Conservation (phyloP, 1,140 invertebrate genomes). For the Drosophila gunungcola region DNA sequence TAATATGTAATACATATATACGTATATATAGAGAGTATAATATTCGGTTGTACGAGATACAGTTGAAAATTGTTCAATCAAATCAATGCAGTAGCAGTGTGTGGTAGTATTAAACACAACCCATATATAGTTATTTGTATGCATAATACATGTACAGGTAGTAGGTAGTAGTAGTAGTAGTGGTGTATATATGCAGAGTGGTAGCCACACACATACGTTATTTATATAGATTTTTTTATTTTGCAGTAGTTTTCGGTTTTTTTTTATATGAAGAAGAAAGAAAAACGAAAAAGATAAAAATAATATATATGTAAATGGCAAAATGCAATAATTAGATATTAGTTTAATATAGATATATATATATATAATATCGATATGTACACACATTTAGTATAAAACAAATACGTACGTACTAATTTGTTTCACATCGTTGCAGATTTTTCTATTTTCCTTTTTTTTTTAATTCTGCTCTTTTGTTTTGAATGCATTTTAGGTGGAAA, state of each 20-base stretch:
- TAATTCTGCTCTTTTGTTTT: conserved; percentile 48
- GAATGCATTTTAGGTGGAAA: conserved; percentile 78
- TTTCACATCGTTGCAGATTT: conserved; percentile 60
- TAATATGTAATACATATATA: conserved; percentile 80
- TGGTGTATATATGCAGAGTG: conserved; percentile 81
- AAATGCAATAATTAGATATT: conserved; percentile 85
- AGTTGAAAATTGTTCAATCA: conserved; percentile 82
- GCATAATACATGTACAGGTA: conserved; percentile 84
- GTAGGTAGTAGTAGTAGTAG: conserved; percentile 77
- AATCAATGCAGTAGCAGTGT: conserved; percentile 83
- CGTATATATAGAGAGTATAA: conserved; percentile 70
- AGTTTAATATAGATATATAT: conserved; percentile 83
- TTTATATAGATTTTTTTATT: conserved; percentile 79
- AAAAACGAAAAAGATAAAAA: conserved; percentile 85
- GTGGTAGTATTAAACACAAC: conserved; percentile 84
- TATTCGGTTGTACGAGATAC: conserved; percentile 80
- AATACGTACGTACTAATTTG: conserved; percentile 76
- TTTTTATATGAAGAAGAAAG: conserved; percentile 84
- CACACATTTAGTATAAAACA: conserved; percentile 82
- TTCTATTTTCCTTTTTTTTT: conserved; percentile 51
- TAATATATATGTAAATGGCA: conserved; percentile 84
- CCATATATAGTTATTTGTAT: conserved; percentile 84
- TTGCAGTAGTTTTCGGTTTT: conserved; percentile 78
- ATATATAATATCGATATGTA: conserved; percentile 81
- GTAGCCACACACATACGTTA: conserved; percentile 83